These are phyloP conservation scores for Pavo muticus DNA, from an alignment of 2,113 vertebrate species.

Conservation along the genomic window DNA sequence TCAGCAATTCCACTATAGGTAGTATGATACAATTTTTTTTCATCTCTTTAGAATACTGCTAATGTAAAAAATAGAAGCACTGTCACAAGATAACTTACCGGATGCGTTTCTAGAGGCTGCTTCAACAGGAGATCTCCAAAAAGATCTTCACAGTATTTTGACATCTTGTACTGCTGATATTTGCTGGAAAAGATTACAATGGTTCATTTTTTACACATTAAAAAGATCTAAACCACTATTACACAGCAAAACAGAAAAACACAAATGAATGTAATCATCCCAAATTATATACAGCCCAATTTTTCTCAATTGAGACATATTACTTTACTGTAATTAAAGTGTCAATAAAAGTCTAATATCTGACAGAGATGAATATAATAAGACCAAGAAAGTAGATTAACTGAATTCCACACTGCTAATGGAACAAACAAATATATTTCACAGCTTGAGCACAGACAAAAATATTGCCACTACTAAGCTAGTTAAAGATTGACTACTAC, in stretches of 20 bases:
- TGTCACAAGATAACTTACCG: slow-evolving; percentile 79
- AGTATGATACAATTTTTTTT: slow-evolving; percentile 33
- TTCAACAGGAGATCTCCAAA: slow-evolving; percentile 97
- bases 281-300: not conserved
- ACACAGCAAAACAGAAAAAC: slow-evolving; percentile 22
- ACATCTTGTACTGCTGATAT: slow-evolving; percentile 99
- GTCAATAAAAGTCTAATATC: slow-evolving; percentile 4
- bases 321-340: slow-evolving; percentile 15
- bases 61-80: slow-evolving; percentile 2
- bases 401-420: slow-evolving; percentile 14
- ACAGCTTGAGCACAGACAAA: not conserved
- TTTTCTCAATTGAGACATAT: not conserved
- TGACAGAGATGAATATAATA: slow-evolving; percentile 4
- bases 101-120: slow-evolving; percentile 89
- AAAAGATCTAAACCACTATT: slow-evolving; percentile 24
- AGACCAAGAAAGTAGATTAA: not conserved
- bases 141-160: slow-evolving; percentile 97
- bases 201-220: slow-evolving; percentile 37
- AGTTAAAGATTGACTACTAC: not conserved
- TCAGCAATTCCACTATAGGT: slow-evolving; percentile 23
- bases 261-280: not conserved
- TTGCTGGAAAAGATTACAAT: slow-evolving; percentile 85
- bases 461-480: not conserved
- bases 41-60: slow-evolving; percentile 45
- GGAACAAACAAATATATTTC: slow-evolving; percentile 19